Conservation (phyloP, 2,113 vertebrate genomes). For the Holacanthus passer region DNA sequence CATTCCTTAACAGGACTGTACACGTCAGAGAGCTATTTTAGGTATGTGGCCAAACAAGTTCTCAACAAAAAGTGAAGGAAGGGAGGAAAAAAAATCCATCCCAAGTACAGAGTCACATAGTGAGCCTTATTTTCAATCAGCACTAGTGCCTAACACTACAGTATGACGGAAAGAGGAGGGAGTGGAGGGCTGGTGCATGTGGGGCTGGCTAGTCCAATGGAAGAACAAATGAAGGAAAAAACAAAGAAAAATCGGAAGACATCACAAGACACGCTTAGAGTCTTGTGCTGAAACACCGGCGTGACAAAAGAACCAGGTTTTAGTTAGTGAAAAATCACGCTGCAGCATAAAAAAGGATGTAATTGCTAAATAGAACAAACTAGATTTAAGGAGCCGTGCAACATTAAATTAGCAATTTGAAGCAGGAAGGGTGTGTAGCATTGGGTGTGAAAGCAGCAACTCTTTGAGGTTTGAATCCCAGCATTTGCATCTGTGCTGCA, state of each 20-base stretch:
- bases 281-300: conserved; percentile 14
- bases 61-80: conserved; percentile 79
- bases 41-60: conserved; percentile 89
- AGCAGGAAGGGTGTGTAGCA: background rate
- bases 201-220: conserved; percentile 34
- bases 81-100: conserved; percentile 59
- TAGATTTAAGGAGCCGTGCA: background rate
- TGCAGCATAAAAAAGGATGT: background rate
- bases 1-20: conserved; percentile 89
- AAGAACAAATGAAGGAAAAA: conserved; percentile 77
- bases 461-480: conserved; percentile 5
- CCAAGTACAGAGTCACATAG: conserved; percentile 69
- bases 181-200: conserved; percentile 33
- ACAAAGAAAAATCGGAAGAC: conserved; percentile 55
- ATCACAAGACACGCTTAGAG: conserved; percentile 5
- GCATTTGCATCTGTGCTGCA: background rate
- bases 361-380: background rate
- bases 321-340: background rate
- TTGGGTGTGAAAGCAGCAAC: background rate
- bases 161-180: conserved; percentile 52
- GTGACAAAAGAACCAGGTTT: conserved; percentile 30
- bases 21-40: conserved; percentile 90
- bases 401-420: conserved; percentile 1
- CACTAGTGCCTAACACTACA: conserved; percentile 38
- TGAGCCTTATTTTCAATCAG: conserved; percentile 72